Evolutionary conservation across 2,797 vertebrate species (phyloP).

Genomic region (Coilia nasus): DNA sequence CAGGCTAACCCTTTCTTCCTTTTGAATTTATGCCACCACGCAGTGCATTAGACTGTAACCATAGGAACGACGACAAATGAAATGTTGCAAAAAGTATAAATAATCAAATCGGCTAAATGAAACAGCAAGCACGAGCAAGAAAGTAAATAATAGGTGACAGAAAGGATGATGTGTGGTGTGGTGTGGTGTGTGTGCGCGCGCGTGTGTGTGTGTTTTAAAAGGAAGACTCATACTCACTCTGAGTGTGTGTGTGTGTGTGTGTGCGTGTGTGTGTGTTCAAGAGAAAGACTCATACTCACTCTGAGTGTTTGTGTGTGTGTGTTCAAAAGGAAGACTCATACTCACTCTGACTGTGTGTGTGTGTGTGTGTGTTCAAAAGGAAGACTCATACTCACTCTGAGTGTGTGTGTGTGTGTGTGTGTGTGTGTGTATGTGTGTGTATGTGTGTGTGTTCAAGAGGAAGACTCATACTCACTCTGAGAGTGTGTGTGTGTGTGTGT

Average conservation of each 20-base stretch:
- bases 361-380: no score
- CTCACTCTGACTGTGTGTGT: no score
- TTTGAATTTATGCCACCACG: background rate
- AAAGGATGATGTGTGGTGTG: background rate
- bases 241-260: background rate
- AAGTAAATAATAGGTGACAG: constrained; percentile 10
- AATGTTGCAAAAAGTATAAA: background rate
- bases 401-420: constrained; percentile 12
- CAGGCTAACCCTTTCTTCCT: background rate
- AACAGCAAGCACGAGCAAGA: constrained; percentile 12
- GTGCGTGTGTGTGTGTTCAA: no score
- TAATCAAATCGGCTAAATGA: background rate
- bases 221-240: no score
- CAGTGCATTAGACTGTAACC: background rate
- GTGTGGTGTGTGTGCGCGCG: background rate
- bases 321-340: no score
- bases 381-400: no score
- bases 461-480: no score
- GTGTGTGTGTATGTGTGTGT: background rate
- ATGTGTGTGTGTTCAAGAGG: background rate
- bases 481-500: no score
- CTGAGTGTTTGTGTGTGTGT: no score
- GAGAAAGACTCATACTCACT: no score
- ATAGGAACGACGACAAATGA: background rate
- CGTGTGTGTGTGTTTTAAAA: no score